Evolutionary conservation across 2,113 vertebrate genomes (phyloP).

Genomic region (Globicephala melas): DNA sequence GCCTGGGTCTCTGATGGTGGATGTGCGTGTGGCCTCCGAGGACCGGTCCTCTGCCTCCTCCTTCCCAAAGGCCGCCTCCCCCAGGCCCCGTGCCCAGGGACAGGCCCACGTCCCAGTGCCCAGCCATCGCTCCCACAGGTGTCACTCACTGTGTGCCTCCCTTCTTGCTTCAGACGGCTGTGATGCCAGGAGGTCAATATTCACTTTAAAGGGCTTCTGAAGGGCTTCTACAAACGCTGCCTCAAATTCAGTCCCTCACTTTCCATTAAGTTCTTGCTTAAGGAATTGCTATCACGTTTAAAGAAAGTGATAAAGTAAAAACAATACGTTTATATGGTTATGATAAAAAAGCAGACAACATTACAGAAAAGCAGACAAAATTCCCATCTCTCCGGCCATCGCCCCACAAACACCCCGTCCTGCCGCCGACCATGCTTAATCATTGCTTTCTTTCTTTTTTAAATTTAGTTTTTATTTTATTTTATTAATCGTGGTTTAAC

Average conservation of each 20-base stretch:
- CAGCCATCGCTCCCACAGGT: not conserved
- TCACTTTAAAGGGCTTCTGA: not conserved
- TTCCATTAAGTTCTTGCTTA: not conserved
- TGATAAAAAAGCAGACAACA: not conserved
- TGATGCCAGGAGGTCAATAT: not conserved
- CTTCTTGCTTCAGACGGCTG: not conserved
- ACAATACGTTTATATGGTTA: not conserved
- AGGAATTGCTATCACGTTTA: not conserved
- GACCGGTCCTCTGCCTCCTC: accelerated
- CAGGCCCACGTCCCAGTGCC: not conserved
- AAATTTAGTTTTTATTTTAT: not conserved
- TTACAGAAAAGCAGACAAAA: not conserved
- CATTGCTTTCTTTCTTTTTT: not conserved
- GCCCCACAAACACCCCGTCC: not conserved
- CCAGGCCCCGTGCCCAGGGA: not conserved
- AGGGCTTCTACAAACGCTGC: not conserved
- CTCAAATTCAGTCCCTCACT: not conserved
- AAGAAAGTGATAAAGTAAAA: not conserved
- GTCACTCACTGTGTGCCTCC: not conserved
- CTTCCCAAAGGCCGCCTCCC: not conserved
- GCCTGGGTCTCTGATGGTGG: not conserved
- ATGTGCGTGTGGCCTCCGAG: accelerated
- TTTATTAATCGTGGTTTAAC: conserved; percentile 12
- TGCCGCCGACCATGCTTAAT: not conserved
- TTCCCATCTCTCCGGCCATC: not conserved